A percentile compares a stretch with the other conserved stretches of the same genome.
Evolutionary conservation across 2,797 vertebrate genomes (phyloP).

Genomic region (Phrynocephalus vlangalii): DNA sequence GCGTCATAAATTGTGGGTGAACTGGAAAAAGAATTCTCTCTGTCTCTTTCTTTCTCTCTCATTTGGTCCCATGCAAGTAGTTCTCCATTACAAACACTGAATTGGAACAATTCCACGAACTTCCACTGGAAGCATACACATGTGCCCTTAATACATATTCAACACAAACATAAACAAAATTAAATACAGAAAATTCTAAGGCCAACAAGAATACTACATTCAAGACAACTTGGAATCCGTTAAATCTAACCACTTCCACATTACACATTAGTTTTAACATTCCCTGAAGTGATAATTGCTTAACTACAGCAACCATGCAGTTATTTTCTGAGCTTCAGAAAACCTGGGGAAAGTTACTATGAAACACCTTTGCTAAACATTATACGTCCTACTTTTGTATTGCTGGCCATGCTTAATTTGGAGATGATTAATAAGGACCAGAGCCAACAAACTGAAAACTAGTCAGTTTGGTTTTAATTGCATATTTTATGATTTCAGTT

Average conservation of each 20-base stretch:
- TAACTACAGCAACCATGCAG: neutral
- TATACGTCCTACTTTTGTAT: neutral
- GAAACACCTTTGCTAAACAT: neutral
- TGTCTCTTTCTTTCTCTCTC: neutral
- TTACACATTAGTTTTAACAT: neutral
- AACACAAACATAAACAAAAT: neutral
- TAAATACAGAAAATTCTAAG: neutral
- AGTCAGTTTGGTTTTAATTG: neutral
- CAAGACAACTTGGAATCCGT: too few species aligned
- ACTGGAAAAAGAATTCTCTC: neutral
- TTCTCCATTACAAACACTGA: neutral
- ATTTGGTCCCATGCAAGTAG: neutral
- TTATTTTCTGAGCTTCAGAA: neutral
- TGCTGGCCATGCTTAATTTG: neutral
- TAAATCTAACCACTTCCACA: neutral
- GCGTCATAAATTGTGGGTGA: neutral
- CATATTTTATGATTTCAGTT: neutral
- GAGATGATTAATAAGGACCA: too few species aligned
- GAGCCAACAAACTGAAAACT: neutral
- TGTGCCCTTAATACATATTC: neutral
- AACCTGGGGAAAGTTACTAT: neutral
- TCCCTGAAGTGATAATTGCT: neutral
- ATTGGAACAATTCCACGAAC: neutral
- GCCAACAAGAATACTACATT: neutral
- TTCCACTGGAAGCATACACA: neutral